These are phyloP conservation scores for Conus betulinus DNA, from an alignment of 1,140 invertebrate genomes.

Conservation along the genomic window DNA sequence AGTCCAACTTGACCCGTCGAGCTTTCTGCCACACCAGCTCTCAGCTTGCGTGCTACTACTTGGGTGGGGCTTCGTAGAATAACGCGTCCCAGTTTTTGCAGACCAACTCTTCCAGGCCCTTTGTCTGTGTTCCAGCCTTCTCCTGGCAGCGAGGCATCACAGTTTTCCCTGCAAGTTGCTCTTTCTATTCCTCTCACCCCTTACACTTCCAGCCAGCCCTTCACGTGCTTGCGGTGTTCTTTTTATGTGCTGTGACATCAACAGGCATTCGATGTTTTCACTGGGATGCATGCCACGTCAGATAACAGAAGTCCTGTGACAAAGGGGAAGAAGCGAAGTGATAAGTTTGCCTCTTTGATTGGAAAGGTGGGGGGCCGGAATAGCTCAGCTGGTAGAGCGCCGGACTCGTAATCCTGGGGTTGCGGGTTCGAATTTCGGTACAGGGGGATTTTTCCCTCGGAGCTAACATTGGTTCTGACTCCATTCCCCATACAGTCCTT, in stretches of 20 bases:
- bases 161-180: not conserved
- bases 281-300: not conserved
- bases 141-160: not conserved
- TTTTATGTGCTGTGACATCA: not conserved
- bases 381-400: too few relatives aligned
- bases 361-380: not conserved
- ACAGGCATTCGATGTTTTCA: not conserved
- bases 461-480: not conserved
- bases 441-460: conserved; percentile 1
- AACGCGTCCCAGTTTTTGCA: not conserved
- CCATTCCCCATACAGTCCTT: too few relatives aligned
- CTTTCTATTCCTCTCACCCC: not conserved
- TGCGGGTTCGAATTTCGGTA: conserved; percentile 24
- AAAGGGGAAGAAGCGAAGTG: not conserved
- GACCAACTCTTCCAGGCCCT: not conserved
- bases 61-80: not conserved
- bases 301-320: not conserved
- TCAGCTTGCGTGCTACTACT: not conserved
- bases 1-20: not conserved
- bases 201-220: not conserved
- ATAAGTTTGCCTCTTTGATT: conserved; percentile 31
- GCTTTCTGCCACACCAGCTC: not conserved
- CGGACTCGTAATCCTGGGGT: not conserved
- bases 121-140: not conserved
- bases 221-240: not conserved